Base-by-base conservation (phyloP, 2,888 invertebrate genomes). In the Phyllotreta cruciferae region DNA sequence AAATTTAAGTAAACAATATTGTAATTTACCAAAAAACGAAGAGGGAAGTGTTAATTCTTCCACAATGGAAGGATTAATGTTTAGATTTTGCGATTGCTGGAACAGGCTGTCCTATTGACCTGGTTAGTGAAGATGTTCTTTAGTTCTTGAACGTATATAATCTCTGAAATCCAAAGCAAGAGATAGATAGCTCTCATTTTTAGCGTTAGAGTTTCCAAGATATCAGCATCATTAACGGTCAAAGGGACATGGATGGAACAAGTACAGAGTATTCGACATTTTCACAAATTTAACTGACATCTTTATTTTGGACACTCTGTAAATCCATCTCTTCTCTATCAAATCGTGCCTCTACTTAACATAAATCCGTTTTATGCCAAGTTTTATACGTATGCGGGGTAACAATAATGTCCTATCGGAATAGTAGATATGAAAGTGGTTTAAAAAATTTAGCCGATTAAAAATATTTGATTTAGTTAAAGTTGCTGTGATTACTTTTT, bases 331-430 rank as follows among this genome's bases (percentile, higher is more conserved):
- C 47, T 84, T 80, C 82, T 84, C 84, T 85, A 85, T 85, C 85
- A 85, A 76, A 84, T 85, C 84, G 85, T 86, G 85, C 86, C 86
- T 85, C 85, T 85, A 85, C 64, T 65, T 66, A 58, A 67, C 55
- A 13, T 61, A 58, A 55, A 60, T 36, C 55, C 56, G 60, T 65
- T 67, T 24, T 50, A 60, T 45, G 56, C 53, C 63, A 66, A 64
- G 58, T 57, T 39, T 38, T 13, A 58, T 47, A 36, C 53, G 47
- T 57, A 38, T 35, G 52, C 14, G 37, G 56, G 47, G 37, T 24
- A 56, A 37, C 36, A 24, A 24, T 24, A 24, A 24, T 24, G 38
- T 34, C 35, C 56, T 44, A 37, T 56, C 37, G 24, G 49, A 57
- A 11, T 56, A 13, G n/a, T n/a, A n/a, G n/a, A 8, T 38, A 52